Conservation (phyloP, 2,113 vertebrate species). For the Nyctibius bracteatus region DNA sequence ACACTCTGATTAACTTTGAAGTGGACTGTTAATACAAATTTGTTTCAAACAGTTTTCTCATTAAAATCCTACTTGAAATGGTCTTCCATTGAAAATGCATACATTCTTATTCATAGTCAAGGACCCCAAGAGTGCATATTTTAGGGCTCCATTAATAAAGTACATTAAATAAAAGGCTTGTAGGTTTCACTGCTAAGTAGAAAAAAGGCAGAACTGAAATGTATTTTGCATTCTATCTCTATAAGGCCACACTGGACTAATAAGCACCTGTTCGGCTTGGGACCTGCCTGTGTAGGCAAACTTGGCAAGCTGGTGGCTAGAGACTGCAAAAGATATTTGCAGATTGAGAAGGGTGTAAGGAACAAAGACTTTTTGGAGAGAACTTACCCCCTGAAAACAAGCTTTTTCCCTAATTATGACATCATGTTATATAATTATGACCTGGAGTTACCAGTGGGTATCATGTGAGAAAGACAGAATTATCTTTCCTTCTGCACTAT, state of each 20-base stretch:
- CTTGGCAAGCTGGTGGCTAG: not conserved
- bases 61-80: not conserved
- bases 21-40: not conserved
- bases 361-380: not conserved
- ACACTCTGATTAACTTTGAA: not conserved
- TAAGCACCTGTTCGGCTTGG: not conserved
- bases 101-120: not conserved
- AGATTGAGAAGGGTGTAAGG: not conserved
- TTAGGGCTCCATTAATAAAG: not conserved
- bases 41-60: not conserved
- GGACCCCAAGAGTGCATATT: not conserved
- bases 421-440: not conserved
- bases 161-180: not conserved
- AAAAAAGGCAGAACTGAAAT: not conserved
- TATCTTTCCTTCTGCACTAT: not conserved
- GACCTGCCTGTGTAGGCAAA: not conserved
- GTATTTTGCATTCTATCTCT: not conserved
- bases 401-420: not conserved
- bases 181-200: not conserved
- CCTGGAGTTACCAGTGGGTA: not conserved
- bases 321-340: not conserved
- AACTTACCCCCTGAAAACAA: not conserved
- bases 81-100: not conserved
- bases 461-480: not conserved
- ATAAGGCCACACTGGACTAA: not conserved